A percentile compares a stretch with the other conserved stretches of the same genome.
These are phyloP conservation scores for Patella pellucida DNA, from an alignment of 2,888 invertebrate species.

Conservation along the genomic window DNA sequence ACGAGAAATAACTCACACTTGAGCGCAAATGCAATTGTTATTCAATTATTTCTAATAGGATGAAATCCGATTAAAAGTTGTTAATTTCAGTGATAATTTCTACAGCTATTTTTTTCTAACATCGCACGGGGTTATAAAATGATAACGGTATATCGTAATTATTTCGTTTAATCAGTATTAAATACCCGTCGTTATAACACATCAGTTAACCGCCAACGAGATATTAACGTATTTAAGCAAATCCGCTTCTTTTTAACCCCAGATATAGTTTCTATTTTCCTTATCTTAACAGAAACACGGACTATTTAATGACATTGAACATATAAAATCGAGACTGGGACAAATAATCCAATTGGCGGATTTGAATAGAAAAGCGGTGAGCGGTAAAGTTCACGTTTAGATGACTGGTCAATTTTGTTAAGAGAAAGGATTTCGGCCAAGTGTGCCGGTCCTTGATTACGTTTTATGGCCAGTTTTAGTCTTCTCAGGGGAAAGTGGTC, in stretches of 20 bases:
- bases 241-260: neutral
- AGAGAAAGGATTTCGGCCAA: constrained; percentile 3
- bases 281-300: too few relatives aligned
- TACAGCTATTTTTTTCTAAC: too few relatives aligned
- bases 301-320: too few relatives aligned
- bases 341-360: neutral
- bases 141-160: constrained; percentile 2
- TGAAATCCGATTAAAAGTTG: too few relatives aligned
- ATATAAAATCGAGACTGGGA: too few relatives aligned
- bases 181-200: neutral
- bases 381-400: neutral
- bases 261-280: too few relatives aligned
- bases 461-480: constrained; percentile 3
- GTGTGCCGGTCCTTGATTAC: neutral
- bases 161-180: neutral
- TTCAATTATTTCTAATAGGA: too few relatives aligned
- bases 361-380: neutral
- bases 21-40: too few relatives aligned
- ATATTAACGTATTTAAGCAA: constrained; percentile 4
- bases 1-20: too few relatives aligned
- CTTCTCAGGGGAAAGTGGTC: constrained; percentile 10
- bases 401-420: constrained; percentile 3
- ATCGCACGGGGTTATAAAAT: too few relatives aligned
- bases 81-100: too few relatives aligned
- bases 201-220: neutral